Evolutionary conservation across 1,140 invertebrate species (phyloP).

Genomic region (Laupala kohalensis): DNA sequence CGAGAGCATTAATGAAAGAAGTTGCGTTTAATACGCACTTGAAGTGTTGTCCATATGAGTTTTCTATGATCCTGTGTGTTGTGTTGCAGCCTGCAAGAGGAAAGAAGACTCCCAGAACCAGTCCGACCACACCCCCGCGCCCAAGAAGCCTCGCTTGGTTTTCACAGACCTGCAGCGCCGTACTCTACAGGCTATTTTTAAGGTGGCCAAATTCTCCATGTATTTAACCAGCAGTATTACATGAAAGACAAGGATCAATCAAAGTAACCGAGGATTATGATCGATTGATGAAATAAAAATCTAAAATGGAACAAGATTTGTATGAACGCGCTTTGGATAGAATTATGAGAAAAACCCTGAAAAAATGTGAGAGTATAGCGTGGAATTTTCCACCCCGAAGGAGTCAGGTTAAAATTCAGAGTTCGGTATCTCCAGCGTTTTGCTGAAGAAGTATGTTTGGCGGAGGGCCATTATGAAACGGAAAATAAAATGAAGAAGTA

Average conservation of each 20-base stretch:
- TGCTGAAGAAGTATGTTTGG: constrained; percentile 7
- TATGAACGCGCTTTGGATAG: neutral
- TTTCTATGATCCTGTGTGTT: neutral
- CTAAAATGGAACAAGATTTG: neutral
- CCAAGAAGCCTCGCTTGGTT: constrained; percentile 98
- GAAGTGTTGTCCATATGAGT: no score
- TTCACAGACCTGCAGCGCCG: constrained; percentile 99
- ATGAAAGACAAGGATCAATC: constrained; percentile 4
- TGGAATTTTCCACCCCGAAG: neutral
- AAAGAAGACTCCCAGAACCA: constrained; percentile 83
- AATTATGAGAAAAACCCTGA: neutral
- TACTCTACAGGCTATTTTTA: constrained; percentile 99
- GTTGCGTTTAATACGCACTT: no score
- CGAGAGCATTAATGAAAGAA: no score
- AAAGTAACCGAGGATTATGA: constrained; percentile 11
- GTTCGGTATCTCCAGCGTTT: constrained; percentile 19
- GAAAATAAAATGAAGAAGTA: neutral
- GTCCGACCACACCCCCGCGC: constrained; percentile 69
- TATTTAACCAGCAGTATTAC: neutral
- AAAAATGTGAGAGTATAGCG: neutral
- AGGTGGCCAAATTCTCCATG: constrained; percentile 41
- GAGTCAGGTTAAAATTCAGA: constrained; percentile 9
- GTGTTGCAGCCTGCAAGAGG: constrained; percentile 79
- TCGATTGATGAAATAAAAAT: neutral
- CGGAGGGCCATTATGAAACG: neutral